These are phyloP conservation scores for Aselliscus stoliczkanus DNA, from an alignment of 2,797 vertebrate genomes.

Conservation along the genomic window DNA sequence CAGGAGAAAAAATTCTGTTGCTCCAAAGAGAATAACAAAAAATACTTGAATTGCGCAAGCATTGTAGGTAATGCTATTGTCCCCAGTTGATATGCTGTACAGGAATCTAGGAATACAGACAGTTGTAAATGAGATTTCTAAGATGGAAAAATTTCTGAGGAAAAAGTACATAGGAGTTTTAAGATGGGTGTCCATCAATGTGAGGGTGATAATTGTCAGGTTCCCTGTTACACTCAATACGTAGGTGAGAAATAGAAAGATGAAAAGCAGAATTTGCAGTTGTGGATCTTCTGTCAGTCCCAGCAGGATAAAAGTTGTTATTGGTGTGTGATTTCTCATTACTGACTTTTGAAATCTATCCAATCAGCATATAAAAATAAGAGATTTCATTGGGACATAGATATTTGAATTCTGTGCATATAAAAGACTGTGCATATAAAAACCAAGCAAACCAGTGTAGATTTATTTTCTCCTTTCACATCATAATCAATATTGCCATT, in stretches of 20 bases:
- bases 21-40: conserved; percentile 45
- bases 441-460: not conserved
- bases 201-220: conserved; percentile 52
- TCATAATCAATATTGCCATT: not conserved
- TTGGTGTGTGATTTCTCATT: conserved; percentile 54
- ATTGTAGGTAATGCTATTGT: conserved; percentile 47
- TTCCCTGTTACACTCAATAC: conserved; percentile 54
- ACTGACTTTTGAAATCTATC: not conserved
- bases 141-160: conserved; percentile 59
- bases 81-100: conserved; percentile 33
- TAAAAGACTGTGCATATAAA: not conserved
- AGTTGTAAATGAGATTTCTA: conserved; percentile 61
- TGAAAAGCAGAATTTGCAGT: conserved; percentile 43
- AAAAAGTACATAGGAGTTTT: conserved; percentile 64
- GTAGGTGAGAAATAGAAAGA: conserved; percentile 57
- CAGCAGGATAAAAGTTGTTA: conserved; percentile 61
- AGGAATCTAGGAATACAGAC: conserved; percentile 56
- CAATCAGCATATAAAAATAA: not conserved
- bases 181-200: conserved; percentile 28
- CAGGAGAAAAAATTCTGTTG: conserved; percentile 63
- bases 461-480: not conserved
- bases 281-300: conserved; percentile 51
- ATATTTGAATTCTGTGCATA: not conserved
- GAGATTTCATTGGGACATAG: not conserved
- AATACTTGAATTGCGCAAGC: conserved; percentile 49